phyloP scores from a whole-genome alignment of 2,113 vertebrate species.

The Callipepla squamata region DNA sequence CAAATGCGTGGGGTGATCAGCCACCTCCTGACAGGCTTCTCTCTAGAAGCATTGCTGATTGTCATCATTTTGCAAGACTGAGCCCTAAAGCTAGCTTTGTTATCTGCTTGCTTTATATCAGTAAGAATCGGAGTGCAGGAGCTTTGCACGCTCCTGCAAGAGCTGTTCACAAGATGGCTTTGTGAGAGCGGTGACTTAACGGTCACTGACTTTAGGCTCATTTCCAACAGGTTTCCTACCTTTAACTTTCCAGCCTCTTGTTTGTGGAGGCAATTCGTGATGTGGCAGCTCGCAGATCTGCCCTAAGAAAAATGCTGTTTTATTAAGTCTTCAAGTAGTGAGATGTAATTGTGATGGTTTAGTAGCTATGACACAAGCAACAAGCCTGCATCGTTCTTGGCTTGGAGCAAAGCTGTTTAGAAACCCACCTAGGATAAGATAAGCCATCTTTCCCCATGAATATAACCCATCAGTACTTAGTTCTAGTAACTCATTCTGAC shows the following conservation, averaged over 20 bases:
- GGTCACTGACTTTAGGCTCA: neutral
- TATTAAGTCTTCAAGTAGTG: accelerated
- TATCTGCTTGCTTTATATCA: neutral
- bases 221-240: neutral
- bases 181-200: accelerated
- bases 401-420: neutral
- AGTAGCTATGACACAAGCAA: neutral
- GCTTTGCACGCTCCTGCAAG: neutral
- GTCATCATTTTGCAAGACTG: neutral
- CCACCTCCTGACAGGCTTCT: neutral
- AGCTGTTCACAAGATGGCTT: neutral
- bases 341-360: neutral
- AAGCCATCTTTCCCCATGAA: neutral
- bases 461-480: neutral
- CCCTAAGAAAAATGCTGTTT: neutral
- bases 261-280: neutral
- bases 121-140: neutral
- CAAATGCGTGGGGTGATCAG: neutral
- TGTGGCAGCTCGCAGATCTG: neutral
- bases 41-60: neutral
- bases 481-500: neutral
- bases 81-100: neutral
- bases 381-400: neutral
- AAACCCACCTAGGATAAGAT: neutral
- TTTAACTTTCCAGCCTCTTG: neutral